Conservation (phyloP, 2,888 invertebrate species). For the Luperina testacea region DNA sequence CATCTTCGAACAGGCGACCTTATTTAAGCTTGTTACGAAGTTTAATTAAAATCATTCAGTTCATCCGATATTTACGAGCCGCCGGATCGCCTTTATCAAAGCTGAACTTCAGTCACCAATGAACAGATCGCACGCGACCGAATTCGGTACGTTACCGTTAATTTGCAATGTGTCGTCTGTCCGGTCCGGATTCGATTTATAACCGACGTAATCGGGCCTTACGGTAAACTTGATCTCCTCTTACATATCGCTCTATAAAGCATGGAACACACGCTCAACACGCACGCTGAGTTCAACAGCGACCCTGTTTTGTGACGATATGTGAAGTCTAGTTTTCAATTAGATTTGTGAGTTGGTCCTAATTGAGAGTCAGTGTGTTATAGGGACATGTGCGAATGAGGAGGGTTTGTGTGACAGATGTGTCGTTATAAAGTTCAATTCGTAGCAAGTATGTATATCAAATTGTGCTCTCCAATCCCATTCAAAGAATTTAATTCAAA, state of each 20-base stretch:
- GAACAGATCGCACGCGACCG: slow-evolving; percentile 69
- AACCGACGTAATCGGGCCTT: slow-evolving; percentile 86
- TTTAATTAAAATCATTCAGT: slow-evolving; percentile 52
- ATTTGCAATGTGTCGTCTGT: slow-evolving; percentile 71
- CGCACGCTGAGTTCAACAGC: slow-evolving; percentile 58
- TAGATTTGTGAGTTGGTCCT: slow-evolving; percentile 48
- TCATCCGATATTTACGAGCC: slow-evolving; percentile 39
- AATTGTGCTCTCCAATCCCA: slow-evolving; percentile 15
- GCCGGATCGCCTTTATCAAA: slow-evolving; percentile 49
- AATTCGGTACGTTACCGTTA: slow-evolving; percentile 86
- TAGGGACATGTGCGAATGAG: slow-evolving; percentile 24
- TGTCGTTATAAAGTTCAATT: slow-evolving; percentile 12
- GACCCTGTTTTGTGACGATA: slow-evolving; percentile 63
- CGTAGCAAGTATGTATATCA: slow-evolving; percentile 6
- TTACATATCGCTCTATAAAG: slow-evolving; percentile 74
- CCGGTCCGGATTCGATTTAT: slow-evolving; percentile 82
- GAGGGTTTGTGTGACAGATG: slow-evolving; percentile 21
- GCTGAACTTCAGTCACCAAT: slow-evolving; percentile 60
- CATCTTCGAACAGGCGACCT: slow-evolving; percentile 33
- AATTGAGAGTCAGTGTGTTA: slow-evolving; percentile 50
- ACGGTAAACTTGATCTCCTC: slow-evolving; percentile 80
- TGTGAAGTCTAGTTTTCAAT: slow-evolving; percentile 60
- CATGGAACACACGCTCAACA: slow-evolving; percentile 67
- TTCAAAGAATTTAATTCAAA: slow-evolving; percentile 13
- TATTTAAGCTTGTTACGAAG: slow-evolving; percentile 28